These are phyloP conservation scores for Tympanoctomys barrerae DNA, from an alignment of 2,797 vertebrate genomes.

Conservation along the genomic window DNA sequence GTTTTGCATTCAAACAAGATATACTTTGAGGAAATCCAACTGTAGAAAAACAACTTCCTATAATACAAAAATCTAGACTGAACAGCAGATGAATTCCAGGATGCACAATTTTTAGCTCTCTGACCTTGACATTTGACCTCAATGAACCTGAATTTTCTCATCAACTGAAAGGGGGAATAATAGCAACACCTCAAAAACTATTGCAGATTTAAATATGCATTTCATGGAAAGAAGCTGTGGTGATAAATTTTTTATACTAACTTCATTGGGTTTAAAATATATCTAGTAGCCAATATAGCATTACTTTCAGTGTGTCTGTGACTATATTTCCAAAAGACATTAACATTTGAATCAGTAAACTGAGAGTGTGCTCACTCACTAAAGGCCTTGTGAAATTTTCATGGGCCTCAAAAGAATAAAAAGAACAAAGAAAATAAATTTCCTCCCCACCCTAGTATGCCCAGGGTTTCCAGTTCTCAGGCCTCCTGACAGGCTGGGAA, in stretches of 20 bases:
- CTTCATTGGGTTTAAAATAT: background rate
- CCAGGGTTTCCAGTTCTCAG: background rate
- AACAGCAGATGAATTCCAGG: background rate
- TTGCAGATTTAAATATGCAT: slow-evolving; percentile 6
- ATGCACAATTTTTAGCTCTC: background rate
- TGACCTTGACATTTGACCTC: background rate
- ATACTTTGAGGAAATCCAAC: background rate
- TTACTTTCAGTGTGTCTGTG: background rate
- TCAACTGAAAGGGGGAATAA: background rate
- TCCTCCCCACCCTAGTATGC: background rate
- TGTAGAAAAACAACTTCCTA: slow-evolving; percentile 4
- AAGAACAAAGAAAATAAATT: background rate
- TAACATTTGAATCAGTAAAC: background rate
- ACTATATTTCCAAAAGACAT: background rate
- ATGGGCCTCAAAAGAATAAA: background rate
- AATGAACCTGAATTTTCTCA: slow-evolving; percentile 9
- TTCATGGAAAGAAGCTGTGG: slow-evolving; percentile 22
- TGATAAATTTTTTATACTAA: background rate
- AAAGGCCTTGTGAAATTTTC: background rate
- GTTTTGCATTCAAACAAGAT: background rate
- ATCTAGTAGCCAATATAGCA: background rate
- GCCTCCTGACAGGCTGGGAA: background rate
- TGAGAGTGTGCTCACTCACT: background rate
- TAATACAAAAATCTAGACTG: background rate
- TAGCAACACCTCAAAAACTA: background rate